Evolutionary conservation across 2,888 invertebrate genomes (phyloP), one percentile per base, ranked within the genome.

Genomic region (Drosophila subsilvestris): DNA sequence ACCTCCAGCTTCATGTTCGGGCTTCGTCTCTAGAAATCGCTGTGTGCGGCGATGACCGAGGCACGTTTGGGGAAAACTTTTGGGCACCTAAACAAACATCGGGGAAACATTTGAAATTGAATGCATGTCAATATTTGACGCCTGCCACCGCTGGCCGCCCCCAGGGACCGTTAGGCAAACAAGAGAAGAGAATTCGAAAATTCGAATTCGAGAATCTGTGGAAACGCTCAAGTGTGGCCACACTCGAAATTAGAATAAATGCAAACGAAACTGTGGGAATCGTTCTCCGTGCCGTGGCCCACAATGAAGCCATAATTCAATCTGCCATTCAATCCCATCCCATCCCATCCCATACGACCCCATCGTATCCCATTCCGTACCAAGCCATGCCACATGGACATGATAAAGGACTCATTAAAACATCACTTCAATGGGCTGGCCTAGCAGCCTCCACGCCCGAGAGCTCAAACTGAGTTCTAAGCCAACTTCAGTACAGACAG

Each of bases 401-500:
- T 86, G 89, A 88, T 86, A 86, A 88, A 86, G 85, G 85, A 86
- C 89, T 86, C 89, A 88, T 86, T 86, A 86, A 86, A 86, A 89
- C 85, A 88, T 88, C 89, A 88, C 89, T 74, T 88, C 76, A 88
- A 86, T 87, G 85, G 89, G 83, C 80, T 85, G 82, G 82, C 82
- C 82, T 70, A 74, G 69, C 87, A 88, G 88, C 83, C 83, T 85
- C 86, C 74, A 67, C 66, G 59, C 59, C 7, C 58, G 47, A 47
- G 47, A 47, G 70, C 45, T 61, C 56, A 43, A 53, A 50, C 32
- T 43, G 51, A 47, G 50, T 49, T 49, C 55, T 62, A 68, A 56
- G 22, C 25, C 49, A 61, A 51, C 48, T 58, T 62, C 43, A 14
- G 59, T 58, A 6, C 25, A 6, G 25, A 29, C 57, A 61, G 54